Base-by-base conservation (phyloP, 2,797 vertebrate species). In the Pangasius mekongensis region DNA sequence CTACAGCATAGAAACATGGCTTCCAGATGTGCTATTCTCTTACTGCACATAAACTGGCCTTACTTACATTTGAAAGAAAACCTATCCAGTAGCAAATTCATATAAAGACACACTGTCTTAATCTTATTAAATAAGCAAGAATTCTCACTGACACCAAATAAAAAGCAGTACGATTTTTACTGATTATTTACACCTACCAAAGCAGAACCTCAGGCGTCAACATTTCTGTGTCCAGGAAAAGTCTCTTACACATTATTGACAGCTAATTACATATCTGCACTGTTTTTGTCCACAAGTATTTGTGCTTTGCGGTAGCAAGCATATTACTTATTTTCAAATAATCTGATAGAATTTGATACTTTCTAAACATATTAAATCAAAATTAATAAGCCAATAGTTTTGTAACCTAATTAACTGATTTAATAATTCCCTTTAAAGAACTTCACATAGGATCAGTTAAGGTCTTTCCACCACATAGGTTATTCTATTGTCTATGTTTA, bases 161-260 rank as follows among this genome's bases (percentile, higher is more conserved):
- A 77, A 62, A 83, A 52, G 58, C 13, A 64, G 74, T 27, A 47
- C 20, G 7, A 73, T 78, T 30, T 52, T 30, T 52, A 77, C 47
- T 0, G 76, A 78, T 74, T 87, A 88, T 85, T 80, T 88, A 81
- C 74, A 88, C n/a, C 77, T 85, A 78, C 83, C 64, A 78, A 85
- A 88, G 76, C 62, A 56, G 39, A 86, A 22, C 13, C 69, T 64
- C 60, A 86, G 33, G 60, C 36, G 27, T 84, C 83, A 69, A 69
- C 16, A 30, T 62, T 54, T 8, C 27, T 27, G 30, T 82, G 47
- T 43, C 58, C 30, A 36, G 36, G 36, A 54, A 80, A 33, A 30
- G 5, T 8, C 14, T 77, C 27, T 30, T 14, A 64, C 24, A 69
- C 60, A n/a, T 60, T 49, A 85, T 33, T 24, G 13, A 67, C 56